These are phyloP conservation scores for Crocallis elinguaria DNA, from an alignment of 2,888 invertebrate genomes.

Conservation along the genomic window DNA sequence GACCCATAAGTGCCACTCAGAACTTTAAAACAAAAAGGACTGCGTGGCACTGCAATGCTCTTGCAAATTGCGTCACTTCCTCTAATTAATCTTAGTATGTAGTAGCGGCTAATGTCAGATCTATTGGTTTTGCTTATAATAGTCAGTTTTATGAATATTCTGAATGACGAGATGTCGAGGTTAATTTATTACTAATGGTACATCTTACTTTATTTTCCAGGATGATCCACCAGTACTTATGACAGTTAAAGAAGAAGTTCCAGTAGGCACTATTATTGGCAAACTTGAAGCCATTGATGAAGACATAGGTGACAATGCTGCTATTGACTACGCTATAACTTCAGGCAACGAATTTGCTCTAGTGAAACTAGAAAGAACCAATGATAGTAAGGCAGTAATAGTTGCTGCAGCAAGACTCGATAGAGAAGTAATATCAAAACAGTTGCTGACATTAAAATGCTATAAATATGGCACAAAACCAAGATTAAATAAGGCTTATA, in stretches of 20 bases:
- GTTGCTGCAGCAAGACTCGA: conserved; percentile 87
- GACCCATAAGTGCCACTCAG: too few relatives aligned
- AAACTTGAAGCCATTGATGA: conserved; percentile 89
- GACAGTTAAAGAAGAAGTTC: conserved; percentile 87
- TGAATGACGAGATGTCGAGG: too few relatives aligned
- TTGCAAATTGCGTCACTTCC: too few relatives aligned
- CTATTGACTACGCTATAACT: conserved; percentile 90
- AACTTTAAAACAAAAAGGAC: too few relatives aligned
- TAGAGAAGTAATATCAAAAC: conserved; percentile 84
- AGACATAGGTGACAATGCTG: conserved; percentile 90
- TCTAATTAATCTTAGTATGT: too few relatives aligned
- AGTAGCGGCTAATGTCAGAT: too few relatives aligned
- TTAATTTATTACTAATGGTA: too few relatives aligned
- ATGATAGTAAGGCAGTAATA: conserved; percentile 87
- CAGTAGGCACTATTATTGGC: conserved; percentile 87
- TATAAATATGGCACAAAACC: conserved; percentile 83
- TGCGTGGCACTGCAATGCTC: too few relatives aligned
- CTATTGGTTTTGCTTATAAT: too few relatives aligned
- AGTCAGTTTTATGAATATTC: too few relatives aligned
- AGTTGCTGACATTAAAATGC: conserved; percentile 88
- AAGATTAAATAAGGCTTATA: conserved; percentile 82
- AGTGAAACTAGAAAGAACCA: conserved; percentile 86
- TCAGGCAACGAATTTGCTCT: conserved; percentile 89
- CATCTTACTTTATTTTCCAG: conserved; percentile 56
- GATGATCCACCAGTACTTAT: conserved; percentile 87